These are phyloP conservation scores for Nomada fabriciana DNA, from an alignment of 2,888 invertebrate species.

Conservation along the genomic window DNA sequence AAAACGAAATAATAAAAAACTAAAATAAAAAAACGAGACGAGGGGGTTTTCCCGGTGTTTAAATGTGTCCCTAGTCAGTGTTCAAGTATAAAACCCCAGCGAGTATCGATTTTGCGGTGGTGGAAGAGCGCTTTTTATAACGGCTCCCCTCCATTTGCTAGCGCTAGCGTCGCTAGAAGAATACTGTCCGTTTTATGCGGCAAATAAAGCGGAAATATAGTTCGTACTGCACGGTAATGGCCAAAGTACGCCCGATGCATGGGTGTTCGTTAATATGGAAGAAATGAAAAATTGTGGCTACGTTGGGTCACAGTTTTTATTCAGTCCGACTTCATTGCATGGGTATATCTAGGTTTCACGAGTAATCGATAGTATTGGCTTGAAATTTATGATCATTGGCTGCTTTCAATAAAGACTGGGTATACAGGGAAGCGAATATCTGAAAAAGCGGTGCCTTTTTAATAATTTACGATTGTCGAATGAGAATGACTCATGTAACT, in stretches of 20 bases:
- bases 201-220: slow-evolving; percentile 35
- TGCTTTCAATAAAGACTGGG: too few species aligned
- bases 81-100: slow-evolving; percentile 31
- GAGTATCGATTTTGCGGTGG: slow-evolving; percentile 37
- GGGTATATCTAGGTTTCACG: too few species aligned
- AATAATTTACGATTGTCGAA: too few species aligned
- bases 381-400: too few species aligned
- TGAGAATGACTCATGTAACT: too few species aligned
- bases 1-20: slow-evolving; percentile 22
- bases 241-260: background rate
- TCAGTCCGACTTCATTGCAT: too few species aligned
- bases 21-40: slow-evolving; percentile 29
- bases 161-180: slow-evolving; percentile 8
- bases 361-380: too few species aligned
- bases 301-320: too few species aligned
- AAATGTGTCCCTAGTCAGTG: slow-evolving; percentile 12
- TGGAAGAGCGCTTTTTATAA: slow-evolving; percentile 38
- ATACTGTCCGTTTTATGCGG: slow-evolving; percentile 20
- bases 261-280: background rate
- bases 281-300: background rate
- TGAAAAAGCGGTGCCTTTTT: too few species aligned
- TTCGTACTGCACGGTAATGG: background rate
- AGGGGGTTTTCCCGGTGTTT: slow-evolving; percentile 30
- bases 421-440: too few species aligned
- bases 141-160: background rate